phyloP scores from a whole-genome alignment of 2,888 invertebrate genomes.

The Machimus atricapillus region DNA sequence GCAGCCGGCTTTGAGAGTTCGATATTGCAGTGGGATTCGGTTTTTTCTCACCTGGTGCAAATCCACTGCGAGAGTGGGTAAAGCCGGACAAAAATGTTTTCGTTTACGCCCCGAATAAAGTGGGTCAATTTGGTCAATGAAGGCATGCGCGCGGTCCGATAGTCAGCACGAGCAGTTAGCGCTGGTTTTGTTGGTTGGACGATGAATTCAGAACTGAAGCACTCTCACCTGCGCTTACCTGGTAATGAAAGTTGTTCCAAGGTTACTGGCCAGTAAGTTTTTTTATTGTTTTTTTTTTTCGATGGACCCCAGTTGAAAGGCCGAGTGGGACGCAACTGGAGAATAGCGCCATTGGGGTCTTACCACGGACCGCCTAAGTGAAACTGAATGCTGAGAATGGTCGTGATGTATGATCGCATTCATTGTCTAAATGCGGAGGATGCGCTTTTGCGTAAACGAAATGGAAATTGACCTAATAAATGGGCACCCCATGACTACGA shows the following conservation, averaged over 20 bases:
- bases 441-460: background rate
- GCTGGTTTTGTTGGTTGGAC: background rate
- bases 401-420: background rate
- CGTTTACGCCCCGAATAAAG: slow-evolving; percentile 1
- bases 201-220: background rate
- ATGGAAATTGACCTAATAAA: background rate
- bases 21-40: background rate
- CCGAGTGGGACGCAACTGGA: background rate
- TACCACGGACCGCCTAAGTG: background rate
- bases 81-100: background rate
- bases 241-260: slow-evolving; percentile 11
- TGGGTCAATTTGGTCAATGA: background rate
- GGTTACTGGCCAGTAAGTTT: background rate
- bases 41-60: background rate
- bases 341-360: background rate
- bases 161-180: background rate
- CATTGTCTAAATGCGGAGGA: background rate
- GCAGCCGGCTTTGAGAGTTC: background rate
- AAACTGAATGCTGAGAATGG: background rate
- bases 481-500: background rate
- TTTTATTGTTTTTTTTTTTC: background rate
- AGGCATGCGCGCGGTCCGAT: background rate
- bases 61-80: background rate
- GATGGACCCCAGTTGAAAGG: background rate
- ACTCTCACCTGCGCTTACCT: slow-evolving; percentile 11